These are phyloP conservation scores for Neotoma lepida DNA, from an alignment of 2,113 vertebrate species.

Conservation along the genomic window DNA sequence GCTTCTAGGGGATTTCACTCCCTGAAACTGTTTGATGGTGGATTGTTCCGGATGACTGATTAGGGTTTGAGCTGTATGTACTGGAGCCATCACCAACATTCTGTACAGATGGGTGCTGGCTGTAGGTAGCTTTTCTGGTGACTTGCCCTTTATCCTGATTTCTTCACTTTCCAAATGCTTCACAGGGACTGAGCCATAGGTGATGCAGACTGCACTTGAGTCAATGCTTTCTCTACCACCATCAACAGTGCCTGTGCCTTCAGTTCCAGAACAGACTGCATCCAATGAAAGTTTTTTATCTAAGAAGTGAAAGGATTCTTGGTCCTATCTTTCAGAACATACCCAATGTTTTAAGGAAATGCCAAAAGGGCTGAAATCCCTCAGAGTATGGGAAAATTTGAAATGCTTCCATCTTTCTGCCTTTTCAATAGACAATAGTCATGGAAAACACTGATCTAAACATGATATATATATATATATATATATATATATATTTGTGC, in stretches of 20 bases:
- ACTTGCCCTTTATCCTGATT: background rate
- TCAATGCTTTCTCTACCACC: no score
- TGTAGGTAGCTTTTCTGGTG: background rate
- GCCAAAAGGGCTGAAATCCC: background rate
- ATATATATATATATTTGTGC: background rate
- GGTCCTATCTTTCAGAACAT: background rate
- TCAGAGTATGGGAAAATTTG: background rate
- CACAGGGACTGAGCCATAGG: no score
- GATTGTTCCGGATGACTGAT: background rate
- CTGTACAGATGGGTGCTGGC: background rate
- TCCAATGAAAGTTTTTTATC: background rate
- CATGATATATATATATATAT: no score
- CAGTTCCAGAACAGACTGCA: background rate
- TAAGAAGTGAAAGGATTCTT: background rate
- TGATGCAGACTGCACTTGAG: background rate
- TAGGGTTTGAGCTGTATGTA: background rate
- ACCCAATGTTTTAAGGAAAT: background rate
- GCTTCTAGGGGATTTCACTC: background rate
- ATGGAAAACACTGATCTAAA: background rate
- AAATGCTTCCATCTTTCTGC: background rate
- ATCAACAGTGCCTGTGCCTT: no score
- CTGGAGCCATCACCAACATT: no score
- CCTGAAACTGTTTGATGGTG: background rate
- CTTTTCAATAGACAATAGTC: conserved; percentile 18
- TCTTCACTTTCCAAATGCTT: background rate